Conservation (phyloP, 1,140 invertebrate genomes). For the Macrostomum lignano region DNA sequence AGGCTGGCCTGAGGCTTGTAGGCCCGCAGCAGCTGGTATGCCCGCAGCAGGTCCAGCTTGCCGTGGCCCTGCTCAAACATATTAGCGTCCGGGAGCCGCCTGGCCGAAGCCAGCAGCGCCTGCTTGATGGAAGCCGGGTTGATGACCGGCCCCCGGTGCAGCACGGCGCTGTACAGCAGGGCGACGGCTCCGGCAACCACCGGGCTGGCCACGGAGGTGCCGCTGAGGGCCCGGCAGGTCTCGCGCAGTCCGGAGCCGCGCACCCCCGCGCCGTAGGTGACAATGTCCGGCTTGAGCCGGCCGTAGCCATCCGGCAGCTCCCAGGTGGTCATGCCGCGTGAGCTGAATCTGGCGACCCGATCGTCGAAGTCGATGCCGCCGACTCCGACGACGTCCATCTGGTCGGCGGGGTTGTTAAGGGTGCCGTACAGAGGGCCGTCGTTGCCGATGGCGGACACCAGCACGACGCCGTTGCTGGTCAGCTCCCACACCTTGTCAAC, state of each 20-base stretch:
- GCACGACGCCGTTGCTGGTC: constrained; percentile 72
- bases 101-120: constrained; percentile 55
- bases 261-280: constrained; percentile 50
- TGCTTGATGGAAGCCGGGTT: constrained; percentile 82
- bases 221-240: constrained; percentile 29
- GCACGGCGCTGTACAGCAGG: no score
- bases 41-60: constrained; percentile 56
- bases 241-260: background rate
- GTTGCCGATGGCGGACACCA: constrained; percentile 86
- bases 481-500: constrained; percentile 66
- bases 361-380: constrained; percentile 87
- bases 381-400: constrained; percentile 89
- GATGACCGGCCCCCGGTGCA: no score
- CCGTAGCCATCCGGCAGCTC: constrained; percentile 43
- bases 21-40: constrained; percentile 45
- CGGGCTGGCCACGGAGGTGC: constrained; percentile 72
- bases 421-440: constrained; percentile 87
- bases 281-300: constrained; percentile 72
- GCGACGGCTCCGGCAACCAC: constrained; percentile 73
- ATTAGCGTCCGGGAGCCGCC: constrained; percentile 44
- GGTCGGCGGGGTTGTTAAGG: constrained; percentile 80
- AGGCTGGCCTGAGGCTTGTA: constrained; percentile 49
- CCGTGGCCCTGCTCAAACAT: constrained; percentile 81
- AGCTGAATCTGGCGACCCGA: constrained; percentile 77
- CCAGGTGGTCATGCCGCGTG: constrained; percentile 87